phyloP scores from a whole-genome alignment of 2,113 vertebrate genomes.

The Onychorhynchus coronatus region DNA sequence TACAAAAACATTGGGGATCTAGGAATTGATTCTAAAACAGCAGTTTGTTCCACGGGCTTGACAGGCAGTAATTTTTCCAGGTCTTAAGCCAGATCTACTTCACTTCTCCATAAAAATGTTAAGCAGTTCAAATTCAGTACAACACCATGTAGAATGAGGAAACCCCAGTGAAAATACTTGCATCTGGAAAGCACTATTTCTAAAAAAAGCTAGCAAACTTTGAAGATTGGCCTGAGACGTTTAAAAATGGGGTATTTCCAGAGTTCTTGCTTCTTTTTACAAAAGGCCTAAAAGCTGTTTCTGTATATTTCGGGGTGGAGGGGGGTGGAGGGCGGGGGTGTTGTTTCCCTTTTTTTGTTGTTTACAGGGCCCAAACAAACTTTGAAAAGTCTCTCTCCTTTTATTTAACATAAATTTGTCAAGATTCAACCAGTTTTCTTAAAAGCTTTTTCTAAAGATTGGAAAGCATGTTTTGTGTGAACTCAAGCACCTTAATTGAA shows the following conservation, averaged over 20 bases:
- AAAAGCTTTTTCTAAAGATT: background rate
- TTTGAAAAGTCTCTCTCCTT: background rate
- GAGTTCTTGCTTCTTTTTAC: background rate
- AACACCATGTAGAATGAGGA: background rate
- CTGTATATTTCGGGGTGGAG: background rate
- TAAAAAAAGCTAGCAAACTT: background rate
- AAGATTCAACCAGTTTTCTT: background rate
- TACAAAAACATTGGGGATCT: background rate
- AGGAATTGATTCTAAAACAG: background rate
- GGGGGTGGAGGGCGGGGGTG: too few species aligned
- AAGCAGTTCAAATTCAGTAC: background rate
- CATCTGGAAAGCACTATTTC: background rate
- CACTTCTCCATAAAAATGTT: background rate
- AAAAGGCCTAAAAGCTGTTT: background rate
- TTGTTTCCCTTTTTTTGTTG: background rate
- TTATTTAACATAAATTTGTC: background rate
- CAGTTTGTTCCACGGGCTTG: background rate
- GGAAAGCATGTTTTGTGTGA: background rate
- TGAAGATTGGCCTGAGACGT: background rate
- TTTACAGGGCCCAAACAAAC: background rate
- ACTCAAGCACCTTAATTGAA: constrained; percentile 31
- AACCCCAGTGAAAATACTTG: background rate
- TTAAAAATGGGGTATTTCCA: background rate
- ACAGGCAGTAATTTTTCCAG: background rate
- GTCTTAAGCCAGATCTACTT: background rate